Evolutionary conservation across 2,797 vertebrate species (phyloP).

Genomic region (Pelobates cultripes): DNA sequence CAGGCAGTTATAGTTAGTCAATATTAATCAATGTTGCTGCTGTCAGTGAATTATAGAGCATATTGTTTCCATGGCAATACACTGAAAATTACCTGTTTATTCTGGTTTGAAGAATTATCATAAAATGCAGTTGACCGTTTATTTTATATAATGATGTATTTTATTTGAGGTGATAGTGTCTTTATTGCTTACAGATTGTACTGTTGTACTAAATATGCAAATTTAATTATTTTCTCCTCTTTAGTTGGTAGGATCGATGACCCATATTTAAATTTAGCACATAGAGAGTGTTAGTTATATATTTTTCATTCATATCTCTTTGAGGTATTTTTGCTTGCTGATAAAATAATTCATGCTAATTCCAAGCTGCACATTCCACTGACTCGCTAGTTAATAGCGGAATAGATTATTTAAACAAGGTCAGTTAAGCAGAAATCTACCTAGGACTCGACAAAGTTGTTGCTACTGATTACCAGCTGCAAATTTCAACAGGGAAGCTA

Average conservation of each 20-base stretch:
- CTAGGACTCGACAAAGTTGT: too few relatives aligned
- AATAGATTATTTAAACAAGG: too few relatives aligned
- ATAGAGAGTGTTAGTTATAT: background rate
- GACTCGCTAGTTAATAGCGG: background rate
- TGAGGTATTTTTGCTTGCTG: background rate
- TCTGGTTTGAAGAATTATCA: conserved; percentile 15
- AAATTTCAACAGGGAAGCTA: too few relatives aligned
- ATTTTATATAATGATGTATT: conserved; percentile 15
- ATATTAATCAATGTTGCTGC: conserved; percentile 5
- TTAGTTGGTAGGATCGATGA: conserved; percentile 4
- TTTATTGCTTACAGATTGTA: conserved; percentile 16
- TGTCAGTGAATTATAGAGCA: conserved; percentile 6
- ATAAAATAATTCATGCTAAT: background rate
- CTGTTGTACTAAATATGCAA: conserved; percentile 14
- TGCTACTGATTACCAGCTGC: too few relatives aligned
- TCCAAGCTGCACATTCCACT: background rate
- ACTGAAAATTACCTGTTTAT: conserved; percentile 17
- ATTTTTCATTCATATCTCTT: conserved; percentile 1
- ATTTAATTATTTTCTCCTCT: background rate
- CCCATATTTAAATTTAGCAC: conserved; percentile 7
- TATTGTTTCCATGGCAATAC: conserved; percentile 45
- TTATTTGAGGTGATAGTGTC: conserved; percentile 14
- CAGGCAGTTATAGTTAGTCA: conserved; percentile 8
- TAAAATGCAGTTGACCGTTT: conserved; percentile 18
- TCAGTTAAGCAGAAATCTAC: too few relatives aligned